Conservation (phyloP, 2,797 vertebrate species). For the Sebastes kiyomatsui region DNA sequence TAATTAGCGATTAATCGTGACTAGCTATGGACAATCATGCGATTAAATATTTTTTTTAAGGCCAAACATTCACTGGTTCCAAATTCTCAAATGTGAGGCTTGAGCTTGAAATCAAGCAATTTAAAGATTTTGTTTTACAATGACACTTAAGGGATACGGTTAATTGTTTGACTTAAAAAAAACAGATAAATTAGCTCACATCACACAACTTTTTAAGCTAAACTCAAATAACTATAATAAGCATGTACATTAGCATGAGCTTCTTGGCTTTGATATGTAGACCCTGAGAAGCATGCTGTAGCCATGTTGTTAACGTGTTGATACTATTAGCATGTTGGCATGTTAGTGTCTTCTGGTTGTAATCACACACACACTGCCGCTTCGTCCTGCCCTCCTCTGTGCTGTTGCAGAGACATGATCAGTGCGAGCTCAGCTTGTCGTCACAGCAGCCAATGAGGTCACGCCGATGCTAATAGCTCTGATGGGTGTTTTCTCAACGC, state of each 20-base stretch:
- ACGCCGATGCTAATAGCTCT: slow-evolving; percentile 52
- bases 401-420: slow-evolving; percentile 17
- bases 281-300: not conserved
- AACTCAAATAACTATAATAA: not conserved
- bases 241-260: too few relatives aligned
- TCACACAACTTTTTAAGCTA: not conserved
- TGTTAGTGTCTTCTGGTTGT: not conserved
- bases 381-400: not conserved
- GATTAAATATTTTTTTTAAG: not conserved
- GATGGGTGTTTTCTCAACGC: slow-evolving; percentile 57
- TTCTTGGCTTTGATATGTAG: not conserved
- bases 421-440: slow-evolving; percentile 24
- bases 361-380: not conserved
- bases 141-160: not conserved
- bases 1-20: too few relatives aligned
- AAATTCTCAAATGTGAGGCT: not conserved
- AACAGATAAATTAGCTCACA: not conserved
- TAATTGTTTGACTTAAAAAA: not conserved
- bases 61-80: not conserved
- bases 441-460: slow-evolving; percentile 58
- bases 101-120: not conserved
- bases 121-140: not conserved
- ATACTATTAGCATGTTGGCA: not conserved
- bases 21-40: too few relatives aligned
- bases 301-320: not conserved